These are phyloP conservation scores for Epinephelus fuscoguttatus DNA, from an alignment of 2,113 vertebrate species.

Conservation along the genomic window DNA sequence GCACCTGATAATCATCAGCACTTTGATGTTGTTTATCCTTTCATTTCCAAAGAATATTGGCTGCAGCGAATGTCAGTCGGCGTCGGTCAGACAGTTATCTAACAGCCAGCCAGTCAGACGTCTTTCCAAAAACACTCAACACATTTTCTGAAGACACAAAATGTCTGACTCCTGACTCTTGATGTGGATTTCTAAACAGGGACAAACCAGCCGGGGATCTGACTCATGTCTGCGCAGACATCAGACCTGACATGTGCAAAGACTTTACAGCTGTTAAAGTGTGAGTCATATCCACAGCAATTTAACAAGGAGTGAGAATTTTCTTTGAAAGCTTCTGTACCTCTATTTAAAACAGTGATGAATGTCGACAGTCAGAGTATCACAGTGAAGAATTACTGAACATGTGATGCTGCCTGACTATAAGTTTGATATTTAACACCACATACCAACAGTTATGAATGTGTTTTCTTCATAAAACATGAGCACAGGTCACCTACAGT, in stretches of 20 bases:
- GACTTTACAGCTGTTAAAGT: constrained; percentile 21
- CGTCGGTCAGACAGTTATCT: constrained; percentile 17
- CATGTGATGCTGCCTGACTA: not conserved
- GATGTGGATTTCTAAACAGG: constrained; percentile 28
- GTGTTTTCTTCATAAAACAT: too few relatives aligned
- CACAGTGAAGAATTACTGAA: not conserved
- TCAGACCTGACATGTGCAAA: constrained; percentile 3
- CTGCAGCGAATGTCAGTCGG: not conserved
- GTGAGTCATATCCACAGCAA: not conserved
- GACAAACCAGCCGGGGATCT: constrained; percentile 6
- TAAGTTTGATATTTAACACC: not conserved
- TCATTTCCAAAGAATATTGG: constrained; percentile 25
- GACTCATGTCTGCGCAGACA: constrained; percentile 32
- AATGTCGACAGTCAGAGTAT: not conserved
- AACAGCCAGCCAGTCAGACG: constrained; percentile 13
- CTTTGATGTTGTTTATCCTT: constrained; percentile 50
- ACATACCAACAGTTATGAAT: not conserved
- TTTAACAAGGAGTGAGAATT: not conserved
- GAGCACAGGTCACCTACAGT: too few relatives aligned
- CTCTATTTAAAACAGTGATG: not conserved
- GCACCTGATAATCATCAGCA: constrained; percentile 21
- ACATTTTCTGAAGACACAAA: constrained; percentile 27
- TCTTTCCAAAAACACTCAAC: constrained; percentile 3
- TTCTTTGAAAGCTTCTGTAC: not conserved
- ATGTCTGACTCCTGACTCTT: constrained; percentile 13